Evolutionary conservation across 2,888 invertebrate genomes (phyloP), one percentile per base, ranked within the genome.

Genomic region (Ochropleura plecta): DNA sequence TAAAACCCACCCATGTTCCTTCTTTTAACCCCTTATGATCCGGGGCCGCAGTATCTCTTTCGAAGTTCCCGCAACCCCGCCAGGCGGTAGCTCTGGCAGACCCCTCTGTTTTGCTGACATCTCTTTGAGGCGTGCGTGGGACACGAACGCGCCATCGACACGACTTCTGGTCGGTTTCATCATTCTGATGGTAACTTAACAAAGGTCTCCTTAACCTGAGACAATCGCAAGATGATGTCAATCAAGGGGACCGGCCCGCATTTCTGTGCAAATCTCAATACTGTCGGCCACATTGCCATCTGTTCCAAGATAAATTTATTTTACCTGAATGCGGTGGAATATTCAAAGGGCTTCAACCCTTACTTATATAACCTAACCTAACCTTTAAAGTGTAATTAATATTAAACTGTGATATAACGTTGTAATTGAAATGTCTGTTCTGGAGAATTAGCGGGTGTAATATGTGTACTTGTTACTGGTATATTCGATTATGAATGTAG

Each of bases 281-380:
- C 75, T 70, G 48, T 69, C 71, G 65, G 67, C 75, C 74, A 71
- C 82, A 76, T 46, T 73, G 73, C 74, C 78, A 77, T 82, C 81
- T 64, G 62, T 62, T 69, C 62, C 72, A 73, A 76, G 78, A 84
- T 85, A 82, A 84, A 85, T 86, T 73, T 81, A 85, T 85, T 59
- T 83, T 85, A 77, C 83, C 75, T 79, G 70, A 60, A 76, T 72
- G 53, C 74, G 79, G 88, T 92, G 88, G 91, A 92, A 92, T 91
- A 93, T 93, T 93, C 91, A 92, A 88, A 88, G 87, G 91, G 83
- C 78, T 86, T 63, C 81, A 82, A 85, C 76, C 87, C 84, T 79
- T 81, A 79, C 85, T 78, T 80, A 79, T 2, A 59, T 30, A 30
- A 30, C 30, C 30, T 30, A 30, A 30, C 59, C 48, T 48, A 76